phyloP scores from a whole-genome alignment of 2,797 vertebrate species.

The Taeniopygia guttata region DNA sequence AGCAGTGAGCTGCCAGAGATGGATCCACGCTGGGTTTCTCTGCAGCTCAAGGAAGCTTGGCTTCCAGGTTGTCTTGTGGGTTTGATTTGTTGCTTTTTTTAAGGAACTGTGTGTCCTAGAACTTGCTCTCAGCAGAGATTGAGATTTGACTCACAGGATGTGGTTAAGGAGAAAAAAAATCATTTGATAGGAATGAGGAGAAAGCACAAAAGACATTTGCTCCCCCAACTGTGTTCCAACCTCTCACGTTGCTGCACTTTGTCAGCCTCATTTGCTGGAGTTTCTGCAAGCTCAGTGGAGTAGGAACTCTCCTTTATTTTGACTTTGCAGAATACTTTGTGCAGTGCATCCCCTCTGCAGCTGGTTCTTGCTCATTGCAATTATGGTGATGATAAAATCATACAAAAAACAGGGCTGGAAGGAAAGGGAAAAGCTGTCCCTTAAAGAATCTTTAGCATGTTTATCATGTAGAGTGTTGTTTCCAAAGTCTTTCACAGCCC shows the following conservation, averaged over 20 bases:
- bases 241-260: not conserved
- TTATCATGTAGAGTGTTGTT: not conserved
- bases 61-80: conserved; percentile 7
- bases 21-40: not conserved
- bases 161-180: not conserved
- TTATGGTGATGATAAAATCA: not conserved
- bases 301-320: not conserved
- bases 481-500: not conserved
- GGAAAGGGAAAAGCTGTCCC: not conserved
- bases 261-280: not conserved
- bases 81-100: conserved; percentile 30
- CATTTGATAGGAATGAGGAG: not conserved
- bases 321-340: not conserved
- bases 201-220: not conserved
- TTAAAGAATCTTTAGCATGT: not conserved
- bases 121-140: not conserved
- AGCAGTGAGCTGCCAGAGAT: not conserved
- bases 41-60: not conserved
- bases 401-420: not conserved
- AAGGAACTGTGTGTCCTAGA: conserved; percentile 2
- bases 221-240: not conserved
- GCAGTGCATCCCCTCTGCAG: not conserved
- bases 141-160: conserved; percentile 32
- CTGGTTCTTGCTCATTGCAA: not conserved
- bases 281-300: not conserved